These are phyloP conservation scores for Tenthredo livida DNA, from an alignment of 2,888 invertebrate genomes.

Conservation along the genomic window DNA sequence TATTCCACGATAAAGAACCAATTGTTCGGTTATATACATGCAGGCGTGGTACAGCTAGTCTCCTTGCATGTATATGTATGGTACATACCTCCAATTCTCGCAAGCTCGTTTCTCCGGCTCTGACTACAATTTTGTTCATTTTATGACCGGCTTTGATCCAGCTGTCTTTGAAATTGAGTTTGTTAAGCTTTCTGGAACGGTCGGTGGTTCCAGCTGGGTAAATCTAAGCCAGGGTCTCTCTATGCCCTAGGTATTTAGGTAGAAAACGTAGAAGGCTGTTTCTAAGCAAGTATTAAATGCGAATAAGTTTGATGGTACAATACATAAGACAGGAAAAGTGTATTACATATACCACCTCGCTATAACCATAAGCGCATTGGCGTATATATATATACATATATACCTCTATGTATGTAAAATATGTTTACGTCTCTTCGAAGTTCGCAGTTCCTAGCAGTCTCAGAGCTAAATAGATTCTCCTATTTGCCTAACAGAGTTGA, in stretches of 20 bases:
- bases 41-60: neutral
- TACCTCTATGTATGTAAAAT: neutral
- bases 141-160: conserved; percentile 21
- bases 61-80: too few relatives aligned
- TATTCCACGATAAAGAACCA: neutral
- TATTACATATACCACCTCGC: neutral
- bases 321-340: neutral
- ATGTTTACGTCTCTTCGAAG: neutral
- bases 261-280: neutral
- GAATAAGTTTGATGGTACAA: neutral
- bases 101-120: conserved; percentile 1
- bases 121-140: conserved; percentile 23
- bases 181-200: neutral
- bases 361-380: neutral
- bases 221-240: neutral
- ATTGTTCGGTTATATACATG: neutral
- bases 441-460: neutral
- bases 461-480: conserved; percentile 4
- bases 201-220: conserved; percentile 7
- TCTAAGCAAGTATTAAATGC: neutral
- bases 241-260: neutral
- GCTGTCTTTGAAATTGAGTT: conserved; percentile 14
- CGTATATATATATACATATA: neutral
- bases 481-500: conserved; percentile 11
- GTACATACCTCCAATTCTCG: neutral